A percentile compares a stretch with the other conserved stretches of the same genome.
These are phyloP conservation scores for Acrocephalus kingi DNA, from an alignment of 2,113 vertebrate species.

Conservation along the genomic window DNA sequence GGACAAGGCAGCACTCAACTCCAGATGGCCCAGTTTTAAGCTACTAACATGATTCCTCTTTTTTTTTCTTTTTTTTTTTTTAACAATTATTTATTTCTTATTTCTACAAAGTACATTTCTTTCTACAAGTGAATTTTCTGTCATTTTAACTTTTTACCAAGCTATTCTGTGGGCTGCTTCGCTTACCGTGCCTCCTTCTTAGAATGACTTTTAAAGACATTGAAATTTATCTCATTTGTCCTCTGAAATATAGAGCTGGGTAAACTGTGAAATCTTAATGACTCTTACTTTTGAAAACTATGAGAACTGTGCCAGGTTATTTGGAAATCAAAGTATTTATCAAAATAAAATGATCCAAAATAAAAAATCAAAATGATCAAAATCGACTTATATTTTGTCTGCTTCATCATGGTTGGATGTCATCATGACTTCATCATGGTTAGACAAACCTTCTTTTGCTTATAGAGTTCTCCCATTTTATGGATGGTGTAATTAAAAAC, in stretches of 20 bases:
- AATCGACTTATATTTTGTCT: background rate
- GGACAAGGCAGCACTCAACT: background rate
- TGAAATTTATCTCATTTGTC: background rate
- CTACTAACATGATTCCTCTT: background rate
- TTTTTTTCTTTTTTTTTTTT: background rate
- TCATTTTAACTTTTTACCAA: background rate
- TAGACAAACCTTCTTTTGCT: background rate
- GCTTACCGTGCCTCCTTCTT: background rate
- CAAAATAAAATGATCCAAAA: background rate
- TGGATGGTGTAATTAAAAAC: background rate
- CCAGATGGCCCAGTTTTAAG: slow-evolving; percentile 32
- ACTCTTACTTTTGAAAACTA: background rate
- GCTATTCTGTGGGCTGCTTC: background rate
- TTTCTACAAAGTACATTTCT: background rate
- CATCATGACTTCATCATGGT: background rate
- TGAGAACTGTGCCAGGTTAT: background rate
- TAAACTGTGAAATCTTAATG: background rate
- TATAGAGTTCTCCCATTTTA: background rate
- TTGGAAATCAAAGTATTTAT: background rate
- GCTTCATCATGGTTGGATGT: background rate
- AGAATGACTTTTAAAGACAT: background rate
- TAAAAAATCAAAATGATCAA: background rate
- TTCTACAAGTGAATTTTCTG: background rate
- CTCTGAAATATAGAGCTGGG: background rate
- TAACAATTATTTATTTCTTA: background rate